Evolutionary conservation across 2,113 vertebrate genomes (phyloP), one percentile per base, ranked within the genome.

Genomic region (Neofelis nebulosa): DNA sequence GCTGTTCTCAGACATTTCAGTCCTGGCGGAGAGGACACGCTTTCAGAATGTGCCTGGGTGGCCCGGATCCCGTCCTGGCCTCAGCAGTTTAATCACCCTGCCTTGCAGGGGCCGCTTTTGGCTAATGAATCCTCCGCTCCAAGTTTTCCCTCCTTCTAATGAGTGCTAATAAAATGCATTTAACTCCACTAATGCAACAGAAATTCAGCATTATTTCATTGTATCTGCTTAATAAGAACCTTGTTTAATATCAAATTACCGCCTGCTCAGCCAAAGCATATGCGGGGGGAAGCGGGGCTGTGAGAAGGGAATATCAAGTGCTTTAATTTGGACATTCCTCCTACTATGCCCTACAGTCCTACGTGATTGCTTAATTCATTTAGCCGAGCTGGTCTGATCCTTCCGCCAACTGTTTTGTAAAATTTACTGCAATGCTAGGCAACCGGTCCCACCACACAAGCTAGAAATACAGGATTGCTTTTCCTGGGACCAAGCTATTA

Each of bases 271-370:
- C 99, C 98, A 98, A 98, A 98, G 98, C 84, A 83, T 98, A 98
- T 98, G 98, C 99, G 98, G 98, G 98, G 98, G 98, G 98, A 98
- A 98, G 98, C 96, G 83, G 97, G 98, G 93, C 98, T 97, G 98
- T 98, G 94, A 99, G 98, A 98, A 97, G 98, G 99, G 99, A 99
- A 98, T 99, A 99, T 99, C 99, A 93, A 98, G 98, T 99, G 98
- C 98, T 98, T 96, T 98, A 99, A 99, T 99, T 99, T 99, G 99
- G 99, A 99, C 99, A 99, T 99, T 99, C 99, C 98, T 99, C 95
- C 98, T 99, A 99, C 98, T 99, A 98, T 98, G 98, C 98, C 98
- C 99, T 98, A 98, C 98, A 98, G 99, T 99, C 98, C 98, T 99
- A 98, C 97, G 96, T 87, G 96, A 99, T 99, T 99, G 99, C 99